Conservation (phyloP, 2,113 vertebrate species). For the Hypocryptadius cinnamomeus region DNA sequence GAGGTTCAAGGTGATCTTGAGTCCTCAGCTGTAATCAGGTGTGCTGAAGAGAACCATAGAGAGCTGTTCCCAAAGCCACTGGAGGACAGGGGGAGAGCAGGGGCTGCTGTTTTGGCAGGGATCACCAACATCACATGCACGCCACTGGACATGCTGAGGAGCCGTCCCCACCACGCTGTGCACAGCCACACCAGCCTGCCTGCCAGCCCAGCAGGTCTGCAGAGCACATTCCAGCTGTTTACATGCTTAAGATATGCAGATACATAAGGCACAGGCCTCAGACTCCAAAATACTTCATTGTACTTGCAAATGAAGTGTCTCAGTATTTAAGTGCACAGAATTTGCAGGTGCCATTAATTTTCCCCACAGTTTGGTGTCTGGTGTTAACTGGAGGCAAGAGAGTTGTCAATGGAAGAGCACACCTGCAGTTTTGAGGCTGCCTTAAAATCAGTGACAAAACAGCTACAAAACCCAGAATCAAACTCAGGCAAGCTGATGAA, state of each 20-base stretch:
- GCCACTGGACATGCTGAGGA: rapidly evolving
- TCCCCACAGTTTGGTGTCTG: not conserved
- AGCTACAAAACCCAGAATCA: not conserved
- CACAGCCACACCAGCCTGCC: not conserved
- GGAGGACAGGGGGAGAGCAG: not conserved
- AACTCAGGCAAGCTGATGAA: not conserved
- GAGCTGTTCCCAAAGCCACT: not conserved
- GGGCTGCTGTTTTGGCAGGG: not conserved
- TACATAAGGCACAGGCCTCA: not conserved
- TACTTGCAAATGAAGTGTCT: constrained; percentile 33
- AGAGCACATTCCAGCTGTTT: not conserved
- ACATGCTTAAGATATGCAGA: not conserved
- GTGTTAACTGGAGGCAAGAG: not conserved
- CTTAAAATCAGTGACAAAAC: not conserved
- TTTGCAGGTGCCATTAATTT: constrained; percentile 32
- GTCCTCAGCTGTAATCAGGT: not conserved
- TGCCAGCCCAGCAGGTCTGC: not conserved
- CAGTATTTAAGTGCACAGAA: not conserved
- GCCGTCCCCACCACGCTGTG: rapidly evolving
- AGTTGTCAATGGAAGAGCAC: not conserved
- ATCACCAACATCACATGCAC: not conserved
- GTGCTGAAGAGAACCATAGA: not conserved
- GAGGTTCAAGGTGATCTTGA: not conserved
- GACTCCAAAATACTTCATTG: not conserved
- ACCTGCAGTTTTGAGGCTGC: not conserved